These are phyloP conservation scores for Cyprinodon variegatus DNA, from an alignment of 2,113 vertebrate genomes.

Conservation along the genomic window DNA sequence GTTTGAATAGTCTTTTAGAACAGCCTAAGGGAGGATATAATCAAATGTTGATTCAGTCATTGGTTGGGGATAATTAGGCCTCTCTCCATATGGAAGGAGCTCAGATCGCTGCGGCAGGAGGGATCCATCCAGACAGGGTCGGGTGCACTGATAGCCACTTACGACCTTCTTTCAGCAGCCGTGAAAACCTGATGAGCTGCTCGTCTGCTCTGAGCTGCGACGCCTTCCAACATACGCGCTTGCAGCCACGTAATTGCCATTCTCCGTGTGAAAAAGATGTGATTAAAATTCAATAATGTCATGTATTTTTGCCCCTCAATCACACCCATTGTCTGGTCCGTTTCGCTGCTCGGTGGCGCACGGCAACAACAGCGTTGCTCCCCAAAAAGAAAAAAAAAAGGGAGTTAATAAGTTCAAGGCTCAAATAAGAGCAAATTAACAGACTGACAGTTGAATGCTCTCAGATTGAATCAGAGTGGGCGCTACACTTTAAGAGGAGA, in stretches of 20 bases:
- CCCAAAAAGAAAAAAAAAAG: slow-evolving; percentile 20
- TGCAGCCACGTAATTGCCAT: slow-evolving; percentile 75
- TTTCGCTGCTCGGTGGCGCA: slow-evolving; percentile 63
- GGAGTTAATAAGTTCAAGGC: slow-evolving; percentile 69
- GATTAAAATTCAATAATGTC: slow-evolving; percentile 80
- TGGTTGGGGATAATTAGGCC: slow-evolving; percentile 79
- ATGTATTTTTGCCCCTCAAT: slow-evolving; percentile 76
- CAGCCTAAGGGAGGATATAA: slow-evolving; percentile 74
- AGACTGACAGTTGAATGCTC: slow-evolving; percentile 44
- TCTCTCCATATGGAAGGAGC: slow-evolving; percentile 75
- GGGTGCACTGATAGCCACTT: slow-evolving; percentile 80
- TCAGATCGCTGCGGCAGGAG: slow-evolving; percentile 65
- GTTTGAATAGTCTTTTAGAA: slow-evolving; percentile 68
- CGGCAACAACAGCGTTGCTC: slow-evolving; percentile 55
- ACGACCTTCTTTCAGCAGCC: slow-evolving; percentile 75
- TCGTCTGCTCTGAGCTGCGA: slow-evolving; percentile 52
- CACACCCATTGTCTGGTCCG: slow-evolving; percentile 80
- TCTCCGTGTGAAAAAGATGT: slow-evolving; percentile 71
- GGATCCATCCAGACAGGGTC: slow-evolving; percentile 74
- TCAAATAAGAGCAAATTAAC: slow-evolving; percentile 63
- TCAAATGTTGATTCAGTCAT: slow-evolving; percentile 83
- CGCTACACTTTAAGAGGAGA: slow-evolving; percentile 29
- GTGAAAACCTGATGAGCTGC: slow-evolving; percentile 77
- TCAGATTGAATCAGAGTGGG: slow-evolving; percentile 36
- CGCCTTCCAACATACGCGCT: slow-evolving; percentile 45